Percentiles rank a stretch among this genome's conserved stretches.
Evolutionary conservation across 2,113 vertebrate genomes (phyloP).

Genomic region (human (Homo sapiens)): DNA sequence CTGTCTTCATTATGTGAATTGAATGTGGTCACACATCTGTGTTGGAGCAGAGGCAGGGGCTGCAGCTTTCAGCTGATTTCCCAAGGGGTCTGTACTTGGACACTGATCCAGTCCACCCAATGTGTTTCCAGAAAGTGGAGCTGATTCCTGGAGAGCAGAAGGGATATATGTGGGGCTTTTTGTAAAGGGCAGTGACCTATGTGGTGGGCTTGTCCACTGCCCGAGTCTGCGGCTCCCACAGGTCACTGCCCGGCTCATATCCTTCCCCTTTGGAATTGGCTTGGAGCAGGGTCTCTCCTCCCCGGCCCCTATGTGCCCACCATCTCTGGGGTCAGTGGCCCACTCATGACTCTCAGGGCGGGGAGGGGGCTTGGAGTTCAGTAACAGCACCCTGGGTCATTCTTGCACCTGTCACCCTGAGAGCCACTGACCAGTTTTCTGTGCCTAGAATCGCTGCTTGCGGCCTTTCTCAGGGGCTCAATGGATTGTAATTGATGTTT

Average conservation of each 20-base stretch:
- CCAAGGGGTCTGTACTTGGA: background rate
- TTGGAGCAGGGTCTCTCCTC: background rate
- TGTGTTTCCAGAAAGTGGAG: background rate
- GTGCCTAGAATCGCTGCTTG: too few relatives aligned
- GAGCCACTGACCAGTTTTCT: background rate
- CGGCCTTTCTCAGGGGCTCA: too few relatives aligned
- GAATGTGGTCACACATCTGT: rapidly evolving
- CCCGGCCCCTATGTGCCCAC: background rate
- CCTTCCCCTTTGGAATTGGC: background rate
- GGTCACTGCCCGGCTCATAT: background rate
- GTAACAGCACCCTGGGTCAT: background rate
- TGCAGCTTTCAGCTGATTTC: too few relatives aligned
- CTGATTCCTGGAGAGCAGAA: background rate
- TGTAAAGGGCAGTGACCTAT: rapidly evolving
- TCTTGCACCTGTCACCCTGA: background rate
- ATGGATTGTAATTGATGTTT: background rate
- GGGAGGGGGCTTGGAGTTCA: background rate
- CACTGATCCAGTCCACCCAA: too few relatives aligned
- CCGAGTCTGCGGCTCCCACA: background rate
- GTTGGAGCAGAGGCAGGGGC: background rate
- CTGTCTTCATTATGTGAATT: background rate
- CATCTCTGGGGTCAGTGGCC: background rate
- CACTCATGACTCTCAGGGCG: background rate
- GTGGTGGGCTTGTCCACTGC: rapidly evolving
- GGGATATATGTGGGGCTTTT: rapidly evolving